Conservation (phyloP, 2,888 invertebrate species). For the Hanleya hanleyi region DNA sequence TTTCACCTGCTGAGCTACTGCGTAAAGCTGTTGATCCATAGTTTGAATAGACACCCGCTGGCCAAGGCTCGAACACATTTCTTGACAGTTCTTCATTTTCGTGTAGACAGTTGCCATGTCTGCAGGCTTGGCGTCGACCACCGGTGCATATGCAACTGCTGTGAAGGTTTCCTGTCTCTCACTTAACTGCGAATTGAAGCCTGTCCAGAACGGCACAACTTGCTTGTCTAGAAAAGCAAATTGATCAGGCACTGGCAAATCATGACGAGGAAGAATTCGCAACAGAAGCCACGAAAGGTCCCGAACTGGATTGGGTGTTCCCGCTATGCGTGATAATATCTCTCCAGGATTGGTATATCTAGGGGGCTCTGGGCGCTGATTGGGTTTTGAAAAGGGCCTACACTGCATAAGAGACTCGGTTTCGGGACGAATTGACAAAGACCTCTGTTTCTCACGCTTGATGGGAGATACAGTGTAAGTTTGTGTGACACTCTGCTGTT, state of each 20-base stretch:
- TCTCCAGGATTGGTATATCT: background rate
- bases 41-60: slow-evolving; percentile 8
- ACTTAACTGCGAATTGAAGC: background rate
- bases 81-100: slow-evolving; percentile 4
- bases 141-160: slow-evolving; percentile 3
- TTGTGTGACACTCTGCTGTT: background rate
- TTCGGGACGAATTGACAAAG: background rate
- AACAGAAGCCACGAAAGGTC: background rate
- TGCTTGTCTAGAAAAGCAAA: background rate
- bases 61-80: slow-evolving; percentile 4
- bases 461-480: background rate
- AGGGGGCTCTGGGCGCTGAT: background rate
- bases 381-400: background rate
- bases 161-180: background rate
- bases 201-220: slow-evolving; percentile 12
- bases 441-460: background rate
- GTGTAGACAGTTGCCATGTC: slow-evolving; percentile 1
- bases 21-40: slow-evolving; percentile 2
- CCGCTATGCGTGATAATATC: background rate
- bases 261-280: background rate
- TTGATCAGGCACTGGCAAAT: background rate
- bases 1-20: slow-evolving; percentile 15
- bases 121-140: slow-evolving; percentile 14
- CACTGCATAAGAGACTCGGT: background rate
- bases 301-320: too few relatives aligned